Base-by-base conservation (phyloP, 2,113 vertebrate species). In the Calidris pygmaea region DNA sequence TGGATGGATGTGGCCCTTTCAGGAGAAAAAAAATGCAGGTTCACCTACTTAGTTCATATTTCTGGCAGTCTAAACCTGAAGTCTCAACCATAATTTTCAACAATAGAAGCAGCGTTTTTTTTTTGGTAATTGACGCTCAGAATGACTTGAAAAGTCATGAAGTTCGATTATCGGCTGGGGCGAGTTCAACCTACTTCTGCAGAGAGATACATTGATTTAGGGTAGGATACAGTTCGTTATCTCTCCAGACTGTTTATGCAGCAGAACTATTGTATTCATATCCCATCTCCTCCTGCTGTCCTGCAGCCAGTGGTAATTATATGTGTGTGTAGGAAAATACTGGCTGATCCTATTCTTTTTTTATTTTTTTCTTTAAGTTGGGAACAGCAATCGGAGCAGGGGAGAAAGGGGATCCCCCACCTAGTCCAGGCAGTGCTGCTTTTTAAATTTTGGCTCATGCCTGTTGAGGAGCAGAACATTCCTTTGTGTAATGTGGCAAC, bases 401-500 rank as follows among this genome's bases (percentile, higher is more conserved):
- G 34, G 20, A 68, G 53, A 72, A 93, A 60, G 27, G 29, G 34
- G 18, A 72, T 90, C 37, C 50, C 58, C 13, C 22, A 47, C 37
- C 41, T 62, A 66, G 21, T 66, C 35, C 15, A 67, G 37, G n/a
- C 41, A 73, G 55, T 5, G 6, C 37, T 45, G 2, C 27, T 45
- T 82, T 75, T 65, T 12, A 1, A 15, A 59, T n/a, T 91, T 84
- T 87, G 80, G 76, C 70, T 92, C 71, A 26, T 39, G 67, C 74
- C 85, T 89, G 34, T 62, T 90, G 81, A 73, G 84, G 37, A 89
- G 89, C 80, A 89, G 58, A 85, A 87, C 52, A 67, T 82, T 93
- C 83, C 53, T 94, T 84, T 95, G 66, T 96, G 80, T 75, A 34
- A 85, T 58, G 67, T 76, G 71, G 85, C 55, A 85, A 94, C 94